phyloP scores from a whole-genome alignment of 2,797 vertebrate genomes.

The Spatula clypeata region DNA sequence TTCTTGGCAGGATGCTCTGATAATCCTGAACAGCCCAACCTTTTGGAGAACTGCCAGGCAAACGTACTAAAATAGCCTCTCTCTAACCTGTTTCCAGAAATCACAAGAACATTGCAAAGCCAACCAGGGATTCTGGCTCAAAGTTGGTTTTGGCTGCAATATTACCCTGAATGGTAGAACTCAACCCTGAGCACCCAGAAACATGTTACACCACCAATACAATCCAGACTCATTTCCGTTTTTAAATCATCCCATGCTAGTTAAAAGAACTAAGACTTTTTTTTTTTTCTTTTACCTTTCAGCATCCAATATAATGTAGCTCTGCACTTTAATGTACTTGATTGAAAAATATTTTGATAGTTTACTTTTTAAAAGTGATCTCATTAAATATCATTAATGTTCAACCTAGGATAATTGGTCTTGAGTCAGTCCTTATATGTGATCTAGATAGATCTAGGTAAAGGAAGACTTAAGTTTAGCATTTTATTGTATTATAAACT shows the following conservation, averaged over 20 bases:
- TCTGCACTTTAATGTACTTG: background rate
- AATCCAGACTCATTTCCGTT: background rate
- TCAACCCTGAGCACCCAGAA: background rate
- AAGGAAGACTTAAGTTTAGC: background rate
- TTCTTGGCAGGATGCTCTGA: constrained; percentile 1
- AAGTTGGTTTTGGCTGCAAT: background rate
- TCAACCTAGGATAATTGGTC: background rate
- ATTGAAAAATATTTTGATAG: background rate
- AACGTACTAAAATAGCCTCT: constrained; percentile 32
- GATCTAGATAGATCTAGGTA: background rate
- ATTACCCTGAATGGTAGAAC: background rate
- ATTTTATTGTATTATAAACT: background rate
- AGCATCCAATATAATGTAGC: background rate
- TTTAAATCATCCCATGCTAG: background rate
- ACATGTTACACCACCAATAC: background rate
- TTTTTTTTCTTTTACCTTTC: background rate
- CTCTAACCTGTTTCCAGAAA: constrained; percentile 51
- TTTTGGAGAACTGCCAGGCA: constrained; percentile 2
- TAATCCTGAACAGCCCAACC: constrained; percentile 29
- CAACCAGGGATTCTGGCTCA: background rate
- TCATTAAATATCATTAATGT: background rate
- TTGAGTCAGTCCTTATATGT: background rate
- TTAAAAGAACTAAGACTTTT: background rate
- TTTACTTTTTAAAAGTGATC: background rate
- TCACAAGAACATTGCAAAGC: constrained; percentile 27